Evolutionary conservation across 2,888 invertebrate species (phyloP), one percentile per base, ranked within the genome.

Genomic region (Dryocosmus kuriphilus): DNA sequence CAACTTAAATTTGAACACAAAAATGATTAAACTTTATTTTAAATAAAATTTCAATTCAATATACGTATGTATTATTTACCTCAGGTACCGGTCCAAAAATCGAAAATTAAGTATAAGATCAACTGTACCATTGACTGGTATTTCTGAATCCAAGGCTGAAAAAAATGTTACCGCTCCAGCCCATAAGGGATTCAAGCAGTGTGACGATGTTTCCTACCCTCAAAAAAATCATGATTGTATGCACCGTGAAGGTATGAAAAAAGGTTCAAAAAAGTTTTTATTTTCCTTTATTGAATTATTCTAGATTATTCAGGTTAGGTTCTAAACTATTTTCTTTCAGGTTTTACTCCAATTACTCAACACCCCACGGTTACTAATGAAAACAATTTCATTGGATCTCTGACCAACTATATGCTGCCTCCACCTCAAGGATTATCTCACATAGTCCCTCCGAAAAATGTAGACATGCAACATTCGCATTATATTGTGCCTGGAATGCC

Each of bases 61-160:
- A 62, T 19, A 62, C 46, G 60, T 71, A 62, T 55, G 60, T 71
- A 41, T 75, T 74, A 3, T 74, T 77, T 77, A 75, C 79, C 32
- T 41, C 82, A 93, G 93, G 80, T 95, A 95, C 87, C 92, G 95
- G 76, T 94, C 95, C 7, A 95, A 95, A 86, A 95, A 93, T 87
- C 92, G 95, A 22, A 95, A 95, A 89, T 92, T 93, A 16, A 91
- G 90, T 74, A 83, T 89, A 30, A 88, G 91, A 77, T 86, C 89
- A 41, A 88, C 83, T 82, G 81, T 88, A 61, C 83, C 90, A 1
- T 63, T 87, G 24, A 86, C 84, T 22, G 85, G 83, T 8, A 87
- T 82, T 73, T 77, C 86, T 0, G 91, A 91, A 46, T 71, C 77
- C 2, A 90, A 90, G 75, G 83, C 81, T 35, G 90, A 89, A 24